Evolutionary conservation across 2,888 invertebrate genomes (phyloP).

Genomic region (Macrostomum cliftonense): DNA sequence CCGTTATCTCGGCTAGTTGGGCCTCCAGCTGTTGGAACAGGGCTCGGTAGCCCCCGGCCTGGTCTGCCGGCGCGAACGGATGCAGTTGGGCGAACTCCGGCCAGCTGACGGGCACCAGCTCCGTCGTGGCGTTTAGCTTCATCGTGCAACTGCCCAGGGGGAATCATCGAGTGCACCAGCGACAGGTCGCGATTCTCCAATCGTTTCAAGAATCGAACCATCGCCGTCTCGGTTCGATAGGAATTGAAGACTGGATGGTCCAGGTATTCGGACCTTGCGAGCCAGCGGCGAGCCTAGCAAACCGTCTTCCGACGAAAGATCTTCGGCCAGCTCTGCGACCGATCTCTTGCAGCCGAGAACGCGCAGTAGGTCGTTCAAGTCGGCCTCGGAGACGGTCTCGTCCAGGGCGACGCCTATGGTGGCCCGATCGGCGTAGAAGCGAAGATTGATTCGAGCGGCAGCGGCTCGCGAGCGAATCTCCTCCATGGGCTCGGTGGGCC

Average conservation of each 20-base stretch:
- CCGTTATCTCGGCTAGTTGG: constrained; percentile 87
- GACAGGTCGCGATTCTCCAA: constrained; percentile 95
- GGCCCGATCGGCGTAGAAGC: constrained; percentile 57
- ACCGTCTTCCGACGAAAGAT: neutral
- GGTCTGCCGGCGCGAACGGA: constrained; percentile 80
- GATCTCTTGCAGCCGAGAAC: constrained; percentile 41
- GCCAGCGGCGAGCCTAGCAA: constrained; percentile 49
- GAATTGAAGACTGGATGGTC: constrained; percentile 78
- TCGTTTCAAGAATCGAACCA: constrained; percentile 89
- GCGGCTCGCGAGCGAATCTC: constrained; percentile 52
- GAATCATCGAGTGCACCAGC: constrained; percentile 96
- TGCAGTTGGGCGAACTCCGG: constrained; percentile 81
- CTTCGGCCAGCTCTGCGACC: constrained; percentile 41
- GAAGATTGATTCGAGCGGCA: constrained; percentile 58
- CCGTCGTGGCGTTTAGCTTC: constrained; percentile 93
- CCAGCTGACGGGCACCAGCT: constrained; percentile 92
- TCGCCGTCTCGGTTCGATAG: constrained; percentile 77
- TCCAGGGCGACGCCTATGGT: constrained; percentile 68
- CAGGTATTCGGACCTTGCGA: constrained; percentile 59
- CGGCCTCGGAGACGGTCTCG: constrained; percentile 69
- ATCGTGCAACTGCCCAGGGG: constrained; percentile 96
- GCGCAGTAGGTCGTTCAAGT: constrained; percentile 69
- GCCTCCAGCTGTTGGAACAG: constrained; percentile 70
- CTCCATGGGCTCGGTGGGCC: constrained; percentile 42
- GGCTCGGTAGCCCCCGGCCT: constrained; percentile 71